Evolutionary conservation across 2,888 invertebrate genomes (phyloP), one percentile per base, ranked within the genome.

Genomic region (Eupeodes latifasciatus): DNA sequence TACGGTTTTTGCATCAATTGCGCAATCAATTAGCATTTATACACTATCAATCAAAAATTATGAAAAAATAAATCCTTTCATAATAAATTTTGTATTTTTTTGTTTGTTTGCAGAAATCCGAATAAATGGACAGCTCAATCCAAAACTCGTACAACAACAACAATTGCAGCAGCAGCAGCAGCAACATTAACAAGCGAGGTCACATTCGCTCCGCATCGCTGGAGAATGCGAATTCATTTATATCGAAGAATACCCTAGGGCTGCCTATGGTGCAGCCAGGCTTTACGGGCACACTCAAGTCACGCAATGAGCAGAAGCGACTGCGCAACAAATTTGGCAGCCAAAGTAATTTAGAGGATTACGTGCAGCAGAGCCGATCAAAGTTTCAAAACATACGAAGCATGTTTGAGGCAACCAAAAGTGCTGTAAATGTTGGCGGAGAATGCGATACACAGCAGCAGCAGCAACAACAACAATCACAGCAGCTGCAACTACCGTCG

Each of bases 321-420:
- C 91, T 93, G 36, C 92, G 92, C 85, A 93, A 92, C 85, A 93
- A 93, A 89, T 93, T 92, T 75, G 93, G 93, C 79, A 93, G 93
- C 80, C 92, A 93, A 81, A 93, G 91, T 82, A 93, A 93, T 86
- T 89, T 93, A 80, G 92, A 92, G 55, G 93, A 93, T 71, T 92
- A 91, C 14, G 91, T 90, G 55, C 90, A 91, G 6, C 92, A 92
- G 72, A 91, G 92, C 81, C 93, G 93, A 61, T 91, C 90, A 78
- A 93, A 93, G 90, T 93, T 93, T 90, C 92, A 93, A 80, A 93
- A 93, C 74, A 92, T 93, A 19, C 91, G 93, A 14, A 93, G 93
- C 91, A 93, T 93, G 93, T 93, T 93, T 75, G 93, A 93, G 90
- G 89, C 91, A 69, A 93, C 92, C 62, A 91, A 92, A 64, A 90